These are phyloP conservation scores for Cliona cf. orientalis DNA, from an alignment of 37 sponge, comb jelly and placozoan genomes.

Conservation along the genomic window DNA sequence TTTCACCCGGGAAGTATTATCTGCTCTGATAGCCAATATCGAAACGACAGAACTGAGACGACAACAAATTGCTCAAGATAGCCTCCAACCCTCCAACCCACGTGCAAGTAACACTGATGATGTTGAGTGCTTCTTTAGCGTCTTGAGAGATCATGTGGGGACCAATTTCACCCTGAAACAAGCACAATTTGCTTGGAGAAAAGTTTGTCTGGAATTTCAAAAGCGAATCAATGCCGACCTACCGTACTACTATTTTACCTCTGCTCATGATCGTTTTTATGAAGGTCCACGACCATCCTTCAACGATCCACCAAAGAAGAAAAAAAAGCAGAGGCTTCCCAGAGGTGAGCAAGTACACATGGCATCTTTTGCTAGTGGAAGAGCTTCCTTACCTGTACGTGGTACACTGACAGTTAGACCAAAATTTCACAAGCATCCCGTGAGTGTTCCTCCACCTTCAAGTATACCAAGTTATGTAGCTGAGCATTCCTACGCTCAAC, in stretches of 20 bases:
- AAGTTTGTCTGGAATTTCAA: conserved; percentile 7
- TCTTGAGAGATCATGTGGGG: conserved; percentile 17
- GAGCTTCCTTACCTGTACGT: background rate
- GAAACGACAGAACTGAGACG: background rate
- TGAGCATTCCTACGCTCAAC: conserved; percentile 20
- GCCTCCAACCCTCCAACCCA: conserved; percentile 6
- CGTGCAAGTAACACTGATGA: conserved; percentile 54
- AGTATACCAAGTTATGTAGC: background rate
- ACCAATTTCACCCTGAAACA: conserved; percentile 22
- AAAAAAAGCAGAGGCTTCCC: background rate
- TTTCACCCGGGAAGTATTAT: conserved; percentile 23
- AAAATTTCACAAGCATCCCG: conserved; percentile 15
- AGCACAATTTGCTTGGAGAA: conserved; percentile 10
- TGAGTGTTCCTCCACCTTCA: conserved; percentile 16
- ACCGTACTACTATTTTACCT: conserved; percentile 15
- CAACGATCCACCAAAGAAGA: background rate
- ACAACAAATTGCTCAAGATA: background rate
- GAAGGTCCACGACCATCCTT: background rate
- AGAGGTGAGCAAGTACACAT: background rate
- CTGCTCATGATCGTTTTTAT: conserved; percentile 19
- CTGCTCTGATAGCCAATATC: conserved; percentile 24
- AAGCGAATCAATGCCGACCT: conserved; percentile 9
- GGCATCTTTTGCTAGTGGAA: background rate
- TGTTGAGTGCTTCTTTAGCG: conserved; percentile 43
- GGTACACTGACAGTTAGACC: background rate